Base-by-base conservation (phyloP, 2,113 vertebrate genomes). In the Labrus mixtus region DNA sequence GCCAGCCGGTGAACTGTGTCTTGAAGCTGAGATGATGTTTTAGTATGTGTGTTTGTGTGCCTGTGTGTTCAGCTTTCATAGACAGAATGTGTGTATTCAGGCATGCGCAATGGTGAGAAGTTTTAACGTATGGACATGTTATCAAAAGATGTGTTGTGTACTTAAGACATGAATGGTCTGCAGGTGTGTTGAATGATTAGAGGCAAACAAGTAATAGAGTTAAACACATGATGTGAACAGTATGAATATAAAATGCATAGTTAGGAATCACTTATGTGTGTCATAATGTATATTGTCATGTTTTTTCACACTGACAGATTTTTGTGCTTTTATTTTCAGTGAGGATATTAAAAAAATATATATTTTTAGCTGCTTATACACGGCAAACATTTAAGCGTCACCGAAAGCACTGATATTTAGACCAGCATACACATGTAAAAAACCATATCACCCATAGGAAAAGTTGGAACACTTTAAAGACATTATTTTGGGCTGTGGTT, bases 1-100 rank as follows among this genome's bases (percentile, higher is more conserved):
- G 94, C 75, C 88, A 89, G 80, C 83, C 81, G 58, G 83, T 72
- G 69, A 89, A 93, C 82, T 91, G 88, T 87, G 78, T 78, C 71
- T 87, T 71, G 22, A 72, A 87, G 73, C 91, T 62, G 79, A 92
- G 81, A 78, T 82, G 79, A 87, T 79, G 59, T 78, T 84, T 88
- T 58, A 59, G 13, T 39, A 12, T 46, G 46, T 33, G 68, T 37
- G 43, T 60, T 29, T 55, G 45, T 45, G 46, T 67, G 60, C 46
- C 22, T 74, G 33, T 54, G 25, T 71, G 64, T 76, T 36, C 72
- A 19, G 57, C 25, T 15, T 65, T 39, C 53, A 60, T 20, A 39
- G 45, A 68, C 25, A 43, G 11, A 68, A 64, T 68, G 66, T 82
- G 63, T 82, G 59, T 71, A 60, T 73, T 71, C 56, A 78, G 29